Evolutionary conservation across 2,113 vertebrate species (phyloP).

Genomic region (Leptosomus discolor): DNA sequence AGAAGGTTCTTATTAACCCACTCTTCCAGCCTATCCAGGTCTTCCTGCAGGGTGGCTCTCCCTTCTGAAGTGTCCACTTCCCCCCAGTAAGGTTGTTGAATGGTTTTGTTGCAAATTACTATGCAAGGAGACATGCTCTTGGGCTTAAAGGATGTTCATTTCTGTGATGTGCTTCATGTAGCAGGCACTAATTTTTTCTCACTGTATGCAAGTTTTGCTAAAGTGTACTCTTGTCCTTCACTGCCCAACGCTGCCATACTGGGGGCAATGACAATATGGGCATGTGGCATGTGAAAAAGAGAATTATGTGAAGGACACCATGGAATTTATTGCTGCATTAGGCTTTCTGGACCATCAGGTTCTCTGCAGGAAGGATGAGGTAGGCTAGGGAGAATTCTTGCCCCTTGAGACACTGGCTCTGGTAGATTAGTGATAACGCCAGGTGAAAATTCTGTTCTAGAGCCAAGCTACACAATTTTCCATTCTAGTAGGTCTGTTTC

Average conservation of each 20-base stretch:
- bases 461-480: neutral
- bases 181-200: neutral
- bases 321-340: neutral
- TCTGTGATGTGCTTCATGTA: neutral
- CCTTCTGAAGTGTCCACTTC: too few relatives aligned
- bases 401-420: neutral
- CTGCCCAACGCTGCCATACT: neutral
- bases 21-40: too few relatives aligned
- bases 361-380: neutral
- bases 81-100: too few relatives aligned
- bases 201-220: neutral
- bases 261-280: neutral
- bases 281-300: neutral
- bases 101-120: neutral
- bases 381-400: neutral
- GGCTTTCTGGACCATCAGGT: neutral
- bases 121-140: neutral
- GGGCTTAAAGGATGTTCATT: neutral
- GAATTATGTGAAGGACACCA: neutral
- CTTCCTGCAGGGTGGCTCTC: too few relatives aligned
- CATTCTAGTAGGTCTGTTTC: neutral
- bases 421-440: neutral
- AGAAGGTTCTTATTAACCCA: too few relatives aligned
- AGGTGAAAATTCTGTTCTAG: neutral
- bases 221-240: neutral